Evolutionary conservation across 2,888 invertebrate genomes (phyloP).

Genomic region (Xylota segnis): DNA sequence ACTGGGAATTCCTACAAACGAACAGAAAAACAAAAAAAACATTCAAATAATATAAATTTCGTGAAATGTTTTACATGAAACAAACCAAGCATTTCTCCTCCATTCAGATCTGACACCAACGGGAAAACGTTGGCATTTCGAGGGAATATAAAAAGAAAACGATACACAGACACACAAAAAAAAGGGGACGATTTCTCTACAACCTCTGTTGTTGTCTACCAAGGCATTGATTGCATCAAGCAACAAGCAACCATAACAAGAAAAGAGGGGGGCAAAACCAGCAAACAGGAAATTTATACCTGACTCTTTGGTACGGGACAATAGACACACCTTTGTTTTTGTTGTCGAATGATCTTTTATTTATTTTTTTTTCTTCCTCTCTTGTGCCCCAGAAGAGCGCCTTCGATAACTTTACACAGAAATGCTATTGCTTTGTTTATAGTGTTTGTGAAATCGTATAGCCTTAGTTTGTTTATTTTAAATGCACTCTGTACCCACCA

Average conservation of each 20-base stretch:
- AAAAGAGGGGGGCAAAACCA: constrained; percentile 32
- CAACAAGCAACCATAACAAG: constrained; percentile 52
- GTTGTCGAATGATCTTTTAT: constrained; percentile 37
- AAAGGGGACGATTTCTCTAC: constrained; percentile 51
- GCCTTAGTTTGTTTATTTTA: background rate
- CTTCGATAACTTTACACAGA: background rate
- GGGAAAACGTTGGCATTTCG: constrained; percentile 42
- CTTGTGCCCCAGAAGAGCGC: background rate
- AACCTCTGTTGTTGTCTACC: constrained; percentile 24
- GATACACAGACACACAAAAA: constrained; percentile 27
- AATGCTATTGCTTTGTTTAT: background rate
- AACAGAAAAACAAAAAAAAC: constrained; percentile 11
- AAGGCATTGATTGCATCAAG: constrained; percentile 38
- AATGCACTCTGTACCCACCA: background rate
- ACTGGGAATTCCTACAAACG: background rate
- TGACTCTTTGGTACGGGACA: constrained; percentile 49
- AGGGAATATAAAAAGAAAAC: constrained; percentile 35
- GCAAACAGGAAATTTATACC: constrained; percentile 64
- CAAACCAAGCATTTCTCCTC: constrained; percentile 29
- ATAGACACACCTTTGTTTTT: constrained; percentile 68
- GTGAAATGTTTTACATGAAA: constrained; percentile 46
- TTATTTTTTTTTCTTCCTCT: constrained; percentile 23
- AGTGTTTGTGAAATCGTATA: constrained; percentile 4
- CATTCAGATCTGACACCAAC: constrained; percentile 43
- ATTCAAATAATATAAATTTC: constrained; percentile 47